phyloP scores from a whole-genome alignment of 2,113 vertebrate species.

The Axis porcinus region DNA sequence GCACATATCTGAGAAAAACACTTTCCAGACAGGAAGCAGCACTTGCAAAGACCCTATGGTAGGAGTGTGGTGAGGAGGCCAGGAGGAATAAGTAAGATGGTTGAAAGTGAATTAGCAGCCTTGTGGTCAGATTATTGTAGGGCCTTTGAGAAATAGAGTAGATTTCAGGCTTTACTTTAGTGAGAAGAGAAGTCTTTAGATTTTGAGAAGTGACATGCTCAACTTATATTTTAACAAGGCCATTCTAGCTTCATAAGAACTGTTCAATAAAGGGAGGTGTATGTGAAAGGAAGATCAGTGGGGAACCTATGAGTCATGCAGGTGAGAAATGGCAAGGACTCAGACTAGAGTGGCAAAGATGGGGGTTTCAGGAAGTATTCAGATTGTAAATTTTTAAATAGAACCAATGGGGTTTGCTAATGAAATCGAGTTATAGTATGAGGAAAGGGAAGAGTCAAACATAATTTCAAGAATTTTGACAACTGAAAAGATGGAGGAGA shows the following conservation, averaged over 20 bases:
- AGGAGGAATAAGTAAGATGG: background rate
- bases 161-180: background rate
- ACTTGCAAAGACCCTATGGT: background rate
- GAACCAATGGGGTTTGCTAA: background rate
- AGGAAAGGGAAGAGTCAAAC: background rate
- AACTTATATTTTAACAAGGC: background rate
- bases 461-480: background rate
- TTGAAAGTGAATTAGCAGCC: background rate
- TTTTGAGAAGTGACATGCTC: background rate
- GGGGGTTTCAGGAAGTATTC: background rate
- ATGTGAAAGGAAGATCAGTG: background rate
- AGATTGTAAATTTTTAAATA: background rate
- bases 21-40: background rate
- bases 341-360: background rate
- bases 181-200: background rate
- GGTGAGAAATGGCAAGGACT: background rate
- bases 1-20: background rate
- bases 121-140: background rate
- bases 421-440: background rate
- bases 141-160: fast-evolving
- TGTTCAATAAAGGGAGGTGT: background rate
- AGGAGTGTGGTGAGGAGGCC: background rate
- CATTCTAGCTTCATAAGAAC: background rate
- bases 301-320: background rate
- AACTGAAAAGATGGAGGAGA: background rate